Evolutionary conservation across 2,797 vertebrate genomes (phyloP).

Genomic region (Sebastes baramenuke): DNA sequence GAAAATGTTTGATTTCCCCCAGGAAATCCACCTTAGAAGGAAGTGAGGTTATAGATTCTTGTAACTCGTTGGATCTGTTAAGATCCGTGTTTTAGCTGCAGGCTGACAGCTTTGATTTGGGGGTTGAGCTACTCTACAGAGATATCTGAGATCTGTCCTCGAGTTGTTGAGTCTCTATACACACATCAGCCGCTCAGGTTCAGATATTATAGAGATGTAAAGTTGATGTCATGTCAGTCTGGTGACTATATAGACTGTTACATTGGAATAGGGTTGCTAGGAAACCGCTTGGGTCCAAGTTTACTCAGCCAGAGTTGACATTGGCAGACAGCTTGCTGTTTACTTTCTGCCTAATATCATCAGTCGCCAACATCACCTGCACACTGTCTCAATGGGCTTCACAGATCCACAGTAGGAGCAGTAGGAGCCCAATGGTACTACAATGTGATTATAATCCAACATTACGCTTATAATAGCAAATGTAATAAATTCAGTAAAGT

Average conservation of each 20-base stretch:
- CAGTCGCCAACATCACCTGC: constrained; percentile 17
- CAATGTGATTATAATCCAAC: background rate
- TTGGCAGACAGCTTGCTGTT: constrained; percentile 29
- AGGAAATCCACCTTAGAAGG: background rate
- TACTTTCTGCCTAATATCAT: constrained; percentile 35
- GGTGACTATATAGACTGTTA: constrained; percentile 3
- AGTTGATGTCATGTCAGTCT: background rate
- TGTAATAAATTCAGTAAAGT: background rate
- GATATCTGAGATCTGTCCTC: background rate
- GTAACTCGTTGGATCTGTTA: background rate
- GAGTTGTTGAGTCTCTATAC: background rate
- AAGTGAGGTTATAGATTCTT: background rate
- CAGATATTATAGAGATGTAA: background rate
- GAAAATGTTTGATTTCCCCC: constrained; percentile 5
- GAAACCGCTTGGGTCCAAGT: constrained; percentile 42
- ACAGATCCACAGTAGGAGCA: background rate
- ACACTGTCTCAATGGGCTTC: background rate
- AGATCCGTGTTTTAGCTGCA: background rate
- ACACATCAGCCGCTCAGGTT: background rate
- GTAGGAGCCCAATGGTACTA: background rate
- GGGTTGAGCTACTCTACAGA: background rate
- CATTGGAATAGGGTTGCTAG: constrained; percentile 46
- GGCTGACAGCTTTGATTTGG: constrained; percentile 3
- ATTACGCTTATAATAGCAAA: background rate
- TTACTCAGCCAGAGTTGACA: constrained; percentile 32